Evolutionary conservation across 2,888 invertebrate genomes (phyloP), one percentile per base, ranked within the genome.

Genomic region (Nomada fucata): DNA sequence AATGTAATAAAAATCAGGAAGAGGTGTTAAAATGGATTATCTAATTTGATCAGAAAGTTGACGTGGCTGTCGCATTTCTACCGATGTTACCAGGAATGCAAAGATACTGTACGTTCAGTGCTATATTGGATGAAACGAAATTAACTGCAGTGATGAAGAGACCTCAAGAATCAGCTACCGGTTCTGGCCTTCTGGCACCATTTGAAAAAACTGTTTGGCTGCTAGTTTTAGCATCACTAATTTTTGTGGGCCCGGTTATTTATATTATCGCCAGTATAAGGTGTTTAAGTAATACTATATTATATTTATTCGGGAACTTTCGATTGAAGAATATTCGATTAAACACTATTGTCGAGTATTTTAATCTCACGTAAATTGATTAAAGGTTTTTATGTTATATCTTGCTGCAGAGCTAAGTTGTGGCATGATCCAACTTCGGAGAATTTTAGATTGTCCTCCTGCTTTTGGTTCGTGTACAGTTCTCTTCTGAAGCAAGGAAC

Each of bases 401-500:
- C 60, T 55, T 60, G 26, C 26, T 59, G 11, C 20, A 89, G 90
- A 29, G 78, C 78, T 5, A 84, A 84, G 50, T 78, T 91, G 36
- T 95, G 96, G 63, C 95, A 95, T 29, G 96, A 96, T 74, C 94
- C 95, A 1, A 91, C 93, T 10, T 95, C 91, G 1, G 94, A 96
- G 87, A 94, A 93, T 10, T 96, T 96, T 86, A 94, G 96, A 0
- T 89, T 97, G 23, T 95, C 95, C 0, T 95, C 96, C 5, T 97
- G 97, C 91, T 95, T 97, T 85, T 98, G 98, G 98, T 98, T 98
- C 91, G 97, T 97, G 3, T 98, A 98, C 91, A 97, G 97, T 20
- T 97, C 97, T 1, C 95, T 98, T 52, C 96, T 98, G 94, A 98
- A 98, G 90, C 98, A 98, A 94, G 98, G 98, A 68, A 97, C 97